Base-by-base conservation (phyloP, 2,888 invertebrate species). In the Sesia bembeciformis region DNA sequence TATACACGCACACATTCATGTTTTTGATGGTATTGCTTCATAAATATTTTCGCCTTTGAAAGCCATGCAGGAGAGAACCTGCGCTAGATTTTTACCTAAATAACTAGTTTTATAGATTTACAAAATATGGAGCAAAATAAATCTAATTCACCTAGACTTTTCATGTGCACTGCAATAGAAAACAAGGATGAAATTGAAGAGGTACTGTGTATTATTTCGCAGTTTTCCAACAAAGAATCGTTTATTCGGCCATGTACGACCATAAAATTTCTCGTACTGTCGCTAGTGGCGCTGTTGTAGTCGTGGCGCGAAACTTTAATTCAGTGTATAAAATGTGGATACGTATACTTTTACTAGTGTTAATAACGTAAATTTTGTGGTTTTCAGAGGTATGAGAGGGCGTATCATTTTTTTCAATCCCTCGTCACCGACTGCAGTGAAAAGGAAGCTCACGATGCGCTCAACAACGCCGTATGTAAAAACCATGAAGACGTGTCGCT, bases 401-500 rank as follows among this genome's bases (percentile, higher is more conserved):
- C 95, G 70, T 95, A 94, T 84, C 91, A 90, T 70, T 92, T 92
- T 73, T 91, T 97, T 61, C 95, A 95, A 82, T 93, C 92, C 67
- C 90, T 97, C 67, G 94, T 94, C 57, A 91, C 92, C 62, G 97
- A 96, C 64, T 92, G 96, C 69, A 97, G 96, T 68, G 98, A 98
- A 74, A 96, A 97, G 76, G 98, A 98, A 87, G 94, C 96, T 68
- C 97, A 98, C 78, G 98, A 98, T 80, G 94, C 95, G 40, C 91
- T 98, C 53, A 97, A 96, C 76, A 96, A 94, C 80, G 94, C 96
- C 60, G 95, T 97, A 62, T 94, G 96, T 76, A 96, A 97, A 82
- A 95, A 94, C 71, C 97, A 98, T 89, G 98, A 98, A 81, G 98
- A 98, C 72, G 94, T 98, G 58, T 97, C 96, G 54, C 86, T 97